A percentile compares a stretch with the other conserved stretches of the same genome.
phyloP scores from a whole-genome alignment of 2,797 vertebrate species.

The Acanthiza pusilla region DNA sequence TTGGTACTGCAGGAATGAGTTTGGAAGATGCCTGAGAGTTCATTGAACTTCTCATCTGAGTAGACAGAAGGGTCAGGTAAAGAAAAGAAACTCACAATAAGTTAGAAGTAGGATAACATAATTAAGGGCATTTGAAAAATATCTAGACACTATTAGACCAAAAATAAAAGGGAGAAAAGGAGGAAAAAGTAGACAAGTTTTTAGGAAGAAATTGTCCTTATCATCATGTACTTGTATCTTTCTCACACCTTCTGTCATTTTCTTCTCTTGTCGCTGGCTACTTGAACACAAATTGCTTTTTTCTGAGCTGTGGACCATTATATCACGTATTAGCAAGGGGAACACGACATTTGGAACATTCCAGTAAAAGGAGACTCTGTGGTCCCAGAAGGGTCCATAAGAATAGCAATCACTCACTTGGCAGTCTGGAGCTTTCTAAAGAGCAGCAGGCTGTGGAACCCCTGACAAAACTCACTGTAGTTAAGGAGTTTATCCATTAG shows the following conservation, averaged over 20 bases:
- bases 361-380: background rate
- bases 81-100: background rate
- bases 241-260: background rate
- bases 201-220: background rate
- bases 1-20: background rate
- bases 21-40: background rate
- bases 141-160: background rate
- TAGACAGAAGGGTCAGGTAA: background rate
- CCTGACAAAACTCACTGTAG: background rate
- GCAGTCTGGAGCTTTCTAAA: background rate
- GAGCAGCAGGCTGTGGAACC: background rate
- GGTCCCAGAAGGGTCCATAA: background rate
- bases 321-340: background rate
- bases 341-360: background rate
- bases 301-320: background rate
- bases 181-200: background rate
- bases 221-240: background rate
- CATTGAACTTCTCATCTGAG: background rate
- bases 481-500: background rate
- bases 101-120: background rate
- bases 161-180: fast-evolving
- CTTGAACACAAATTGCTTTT: background rate
- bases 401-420: background rate
- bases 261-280: background rate
- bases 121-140: background rate